phyloP scores from a whole-genome alignment of 2,888 invertebrate genomes.

The Melanotus villosus region DNA sequence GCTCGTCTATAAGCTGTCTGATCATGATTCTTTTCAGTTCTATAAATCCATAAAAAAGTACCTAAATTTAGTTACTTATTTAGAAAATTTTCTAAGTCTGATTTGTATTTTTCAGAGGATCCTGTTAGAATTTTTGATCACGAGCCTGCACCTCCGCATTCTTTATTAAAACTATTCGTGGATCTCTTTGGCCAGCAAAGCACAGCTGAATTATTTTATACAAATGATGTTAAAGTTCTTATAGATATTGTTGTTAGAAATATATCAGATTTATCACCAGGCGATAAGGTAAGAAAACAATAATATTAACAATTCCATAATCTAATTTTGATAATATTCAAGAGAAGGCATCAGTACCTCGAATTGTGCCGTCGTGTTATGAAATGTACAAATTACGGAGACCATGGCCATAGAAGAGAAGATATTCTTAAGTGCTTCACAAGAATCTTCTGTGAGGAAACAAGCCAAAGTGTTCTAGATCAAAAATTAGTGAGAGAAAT shows the following conservation, averaged over 20 bases:
- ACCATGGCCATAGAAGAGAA: slow-evolving; percentile 84
- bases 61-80: too few relatives aligned
- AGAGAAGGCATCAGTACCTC: slow-evolving; percentile 85
- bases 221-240: slow-evolving; percentile 94
- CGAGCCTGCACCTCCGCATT: slow-evolving; percentile 84
- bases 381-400: slow-evolving; percentile 84
- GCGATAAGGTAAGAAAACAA: slow-evolving; percentile 78
- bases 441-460: slow-evolving; percentile 88
- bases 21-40: too few relatives aligned
- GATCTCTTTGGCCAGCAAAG: slow-evolving; percentile 86
- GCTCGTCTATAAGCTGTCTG: too few relatives aligned
- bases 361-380: slow-evolving; percentile 85
- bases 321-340: slow-evolving; percentile 48
- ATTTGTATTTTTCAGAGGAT: slow-evolving; percentile 86
- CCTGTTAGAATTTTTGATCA: slow-evolving; percentile 90
- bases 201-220: slow-evolving; percentile 92
- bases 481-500: slow-evolving; percentile 86
- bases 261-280: slow-evolving; percentile 90
- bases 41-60: too few relatives aligned
- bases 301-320: neutral
- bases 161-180: slow-evolving; percentile 89
- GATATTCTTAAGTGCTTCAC: slow-evolving; percentile 90
- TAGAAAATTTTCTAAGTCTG: too few relatives aligned
- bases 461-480: slow-evolving; percentile 80
- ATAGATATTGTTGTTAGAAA: slow-evolving; percentile 94